Base-by-base conservation (phyloP, 2,888 invertebrate species). In the Merodon equestris region DNA sequence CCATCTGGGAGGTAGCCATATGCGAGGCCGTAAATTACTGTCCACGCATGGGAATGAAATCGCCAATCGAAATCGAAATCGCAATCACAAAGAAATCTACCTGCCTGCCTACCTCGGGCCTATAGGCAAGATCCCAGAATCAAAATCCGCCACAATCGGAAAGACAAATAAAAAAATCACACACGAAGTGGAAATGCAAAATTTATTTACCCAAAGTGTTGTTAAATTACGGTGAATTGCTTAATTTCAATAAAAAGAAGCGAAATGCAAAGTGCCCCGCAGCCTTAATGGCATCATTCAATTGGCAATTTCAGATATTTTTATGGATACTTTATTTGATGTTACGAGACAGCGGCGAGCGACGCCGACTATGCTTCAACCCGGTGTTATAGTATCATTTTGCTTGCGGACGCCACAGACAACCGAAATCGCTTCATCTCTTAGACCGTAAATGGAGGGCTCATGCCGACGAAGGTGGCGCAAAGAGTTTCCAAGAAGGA, bases 181-280 rank as follows among this genome's bases (percentile, higher is more conserved):
- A 84, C 81, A 82, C 82, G 82, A 82, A 83, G 84, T 84, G 84
- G 83, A 82, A 82, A 70, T 70, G 63, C 75, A 68, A 84, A 86
- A 87, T 88, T 86, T 87, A 87, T 88, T 85, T 85, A 85, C 85
- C 83, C 85, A 86, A 86, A 86, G 86, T 88, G 87, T 87, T 86
- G 86, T 86, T 86, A 86, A 87, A 87, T 87, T 86, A 85, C 86
- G 84, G 84, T 85, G 84, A 88, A 88, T 87, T 86, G 86, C 88
- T 87, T 87, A 88, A 87, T 87, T 87, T 84, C 85, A 86, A 83
- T 84, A 83, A 84, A 76, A 82, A 81, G 74, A 66, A 70, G 75
- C 77, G 67, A 76, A 81, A 82, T 82, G 82, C 81, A 76, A 81
- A 81, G 83, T 83, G 84, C 76, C 82, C 81, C 82, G 81, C 76